Evolutionary conservation across 2,113 vertebrate genomes (phyloP).

Genomic region (Saimiri boliviensis): DNA sequence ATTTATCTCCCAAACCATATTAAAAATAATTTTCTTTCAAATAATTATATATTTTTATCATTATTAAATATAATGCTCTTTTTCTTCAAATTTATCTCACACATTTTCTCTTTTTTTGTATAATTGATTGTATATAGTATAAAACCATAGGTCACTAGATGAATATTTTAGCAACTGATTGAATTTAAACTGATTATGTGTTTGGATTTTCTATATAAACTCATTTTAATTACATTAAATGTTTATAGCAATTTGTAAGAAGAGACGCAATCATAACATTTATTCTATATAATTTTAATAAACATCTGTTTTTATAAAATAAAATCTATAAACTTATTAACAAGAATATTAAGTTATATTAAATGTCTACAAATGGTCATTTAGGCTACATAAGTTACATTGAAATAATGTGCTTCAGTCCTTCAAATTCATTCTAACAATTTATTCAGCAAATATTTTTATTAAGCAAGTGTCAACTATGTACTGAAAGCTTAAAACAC

Average conservation of each 20-base stretch:
- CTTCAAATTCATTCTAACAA: background rate
- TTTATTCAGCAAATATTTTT: conserved; percentile 40
- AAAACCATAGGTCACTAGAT: background rate
- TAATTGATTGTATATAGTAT: background rate
- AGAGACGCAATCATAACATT: background rate
- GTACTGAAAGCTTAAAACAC: background rate
- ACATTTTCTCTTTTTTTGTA: background rate
- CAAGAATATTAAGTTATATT: background rate
- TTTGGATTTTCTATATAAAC: conserved; percentile 1
- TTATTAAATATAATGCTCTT: background rate
- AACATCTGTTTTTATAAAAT: background rate
- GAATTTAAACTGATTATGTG: background rate
- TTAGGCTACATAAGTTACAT: background rate
- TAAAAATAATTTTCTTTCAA: conserved; percentile 39
- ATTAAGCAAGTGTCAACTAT: background rate
- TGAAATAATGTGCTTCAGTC: background rate
- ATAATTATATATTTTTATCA: conserved; percentile 34
- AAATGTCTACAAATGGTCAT: background rate
- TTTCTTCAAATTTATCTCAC: background rate
- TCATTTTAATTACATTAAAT: background rate
- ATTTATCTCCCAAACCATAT: background rate
- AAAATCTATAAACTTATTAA: background rate
- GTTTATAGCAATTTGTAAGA: background rate
- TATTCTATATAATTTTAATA: background rate
- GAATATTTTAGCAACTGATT: conserved; percentile 39